Conservation (phyloP, 2,113 vertebrate species). For the Cheilinus undulatus region DNA sequence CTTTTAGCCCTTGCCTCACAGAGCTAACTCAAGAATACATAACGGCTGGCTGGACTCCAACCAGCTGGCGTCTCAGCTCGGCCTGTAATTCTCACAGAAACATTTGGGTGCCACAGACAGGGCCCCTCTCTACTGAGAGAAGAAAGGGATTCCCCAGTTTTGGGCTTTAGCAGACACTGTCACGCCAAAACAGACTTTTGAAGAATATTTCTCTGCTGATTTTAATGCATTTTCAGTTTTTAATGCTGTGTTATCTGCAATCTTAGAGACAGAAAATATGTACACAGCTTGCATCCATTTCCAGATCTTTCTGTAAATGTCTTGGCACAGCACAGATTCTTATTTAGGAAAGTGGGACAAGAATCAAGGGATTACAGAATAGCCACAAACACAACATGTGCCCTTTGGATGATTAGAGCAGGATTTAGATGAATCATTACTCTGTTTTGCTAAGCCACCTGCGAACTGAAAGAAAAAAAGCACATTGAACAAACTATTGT, state of each 20-base stretch:
- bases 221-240: neutral
- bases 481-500: neutral
- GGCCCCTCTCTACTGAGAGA: slow-evolving; percentile 21
- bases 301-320: slow-evolving; percentile 41
- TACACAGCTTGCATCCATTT: slow-evolving; percentile 10
- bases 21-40: slow-evolving; percentile 65
- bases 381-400: slow-evolving; percentile 47
- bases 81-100: slow-evolving; percentile 48
- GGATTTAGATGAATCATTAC: slow-evolving; percentile 60
- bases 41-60: slow-evolving; percentile 60
- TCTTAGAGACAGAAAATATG: slow-evolving; percentile 1
- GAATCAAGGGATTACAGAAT: slow-evolving; percentile 46
- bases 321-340: slow-evolving; percentile 21
- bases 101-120: slow-evolving; percentile 25
- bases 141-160: slow-evolving; percentile 52
- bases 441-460: slow-evolving; percentile 45
- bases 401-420: slow-evolving; percentile 69
- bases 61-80: slow-evolving; percentile 37
- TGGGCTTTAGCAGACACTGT: slow-evolving; percentile 9
- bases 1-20: slow-evolving; percentile 49
- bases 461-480: slow-evolving; percentile 10
- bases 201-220: neutral
- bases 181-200: slow-evolving; percentile 8
- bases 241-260: slow-evolving; percentile 9
- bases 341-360: slow-evolving; percentile 45